phyloP scores from a whole-genome alignment of 2,888 invertebrate genomes.

The Monochamus alternatus region DNA sequence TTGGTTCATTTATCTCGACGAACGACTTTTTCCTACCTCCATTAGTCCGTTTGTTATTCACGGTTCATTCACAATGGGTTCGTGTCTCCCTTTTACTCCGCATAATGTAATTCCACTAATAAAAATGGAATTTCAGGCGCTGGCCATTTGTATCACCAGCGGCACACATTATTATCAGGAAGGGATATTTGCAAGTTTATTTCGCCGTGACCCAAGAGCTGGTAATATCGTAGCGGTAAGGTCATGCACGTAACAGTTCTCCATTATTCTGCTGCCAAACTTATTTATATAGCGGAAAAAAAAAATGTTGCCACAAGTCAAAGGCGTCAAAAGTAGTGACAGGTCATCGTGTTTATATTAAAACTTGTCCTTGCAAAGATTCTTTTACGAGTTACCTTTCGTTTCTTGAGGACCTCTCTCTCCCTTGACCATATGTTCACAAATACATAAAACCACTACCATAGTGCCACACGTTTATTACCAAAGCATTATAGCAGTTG shows the following conservation, averaged over 20 bases:
- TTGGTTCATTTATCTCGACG: conserved; percentile 13
- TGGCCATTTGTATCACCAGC: not conserved
- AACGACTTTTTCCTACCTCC: not conserved
- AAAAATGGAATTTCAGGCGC: not conserved
- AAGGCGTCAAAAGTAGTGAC: too few species aligned
- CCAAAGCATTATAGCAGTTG: too few species aligned
- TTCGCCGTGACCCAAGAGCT: not conserved
- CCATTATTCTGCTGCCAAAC: not conserved
- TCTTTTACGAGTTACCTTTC: too few species aligned
- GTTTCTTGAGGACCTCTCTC: too few species aligned
- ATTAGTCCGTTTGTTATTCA: not conserved
- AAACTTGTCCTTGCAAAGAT: too few species aligned
- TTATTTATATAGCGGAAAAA: too few species aligned
- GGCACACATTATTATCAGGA: not conserved
- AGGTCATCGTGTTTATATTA: too few species aligned
- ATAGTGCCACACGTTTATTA: too few species aligned
- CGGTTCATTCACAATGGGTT: not conserved
- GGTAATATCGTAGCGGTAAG: not conserved
- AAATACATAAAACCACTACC: too few species aligned
- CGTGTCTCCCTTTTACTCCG: not conserved
- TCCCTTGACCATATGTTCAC: too few species aligned
- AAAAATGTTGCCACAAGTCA: too few species aligned
- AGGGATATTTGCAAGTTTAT: conserved; percentile 1
- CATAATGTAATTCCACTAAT: not conserved
- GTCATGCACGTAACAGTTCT: not conserved